Evolutionary conservation across 2,113 vertebrate species (phyloP).

Genomic region (Atrichornis clamosus): DNA sequence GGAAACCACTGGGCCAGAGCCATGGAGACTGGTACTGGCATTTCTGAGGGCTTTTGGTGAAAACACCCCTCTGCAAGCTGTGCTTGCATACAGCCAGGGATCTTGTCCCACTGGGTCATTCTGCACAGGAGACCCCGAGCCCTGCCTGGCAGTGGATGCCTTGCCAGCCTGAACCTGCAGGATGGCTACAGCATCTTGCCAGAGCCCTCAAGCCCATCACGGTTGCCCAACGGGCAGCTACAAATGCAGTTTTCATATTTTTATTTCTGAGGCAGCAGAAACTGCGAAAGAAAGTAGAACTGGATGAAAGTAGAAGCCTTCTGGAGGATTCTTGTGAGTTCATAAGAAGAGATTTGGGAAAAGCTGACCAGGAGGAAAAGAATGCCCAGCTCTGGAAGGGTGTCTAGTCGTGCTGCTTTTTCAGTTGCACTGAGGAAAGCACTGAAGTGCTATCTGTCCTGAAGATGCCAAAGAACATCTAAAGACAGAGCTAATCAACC

Average conservation of each 20-base stretch:
- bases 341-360: neutral
- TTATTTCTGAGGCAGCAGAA: neutral
- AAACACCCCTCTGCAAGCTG: neutral
- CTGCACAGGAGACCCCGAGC: fast-evolving
- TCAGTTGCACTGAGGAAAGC: neutral
- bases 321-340: neutral
- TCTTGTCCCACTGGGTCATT: neutral
- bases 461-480: neutral
- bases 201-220: neutral
- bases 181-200: neutral
- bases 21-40: too few species aligned
- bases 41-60: neutral
- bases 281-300: neutral
- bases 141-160: neutral
- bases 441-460: neutral
- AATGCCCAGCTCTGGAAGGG: neutral
- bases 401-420: neutral
- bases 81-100: neutral
- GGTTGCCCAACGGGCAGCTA: neutral
- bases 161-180: neutral
- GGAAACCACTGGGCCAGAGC: neutral
- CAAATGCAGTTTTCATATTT: neutral
- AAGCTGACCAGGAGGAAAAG: neutral
- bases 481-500: neutral
- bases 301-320: neutral